Percentiles rank a stretch among this genome's conserved stretches.
Conservation (phyloP, 2,888 invertebrate species). For the Agrochola macilenta region DNA sequence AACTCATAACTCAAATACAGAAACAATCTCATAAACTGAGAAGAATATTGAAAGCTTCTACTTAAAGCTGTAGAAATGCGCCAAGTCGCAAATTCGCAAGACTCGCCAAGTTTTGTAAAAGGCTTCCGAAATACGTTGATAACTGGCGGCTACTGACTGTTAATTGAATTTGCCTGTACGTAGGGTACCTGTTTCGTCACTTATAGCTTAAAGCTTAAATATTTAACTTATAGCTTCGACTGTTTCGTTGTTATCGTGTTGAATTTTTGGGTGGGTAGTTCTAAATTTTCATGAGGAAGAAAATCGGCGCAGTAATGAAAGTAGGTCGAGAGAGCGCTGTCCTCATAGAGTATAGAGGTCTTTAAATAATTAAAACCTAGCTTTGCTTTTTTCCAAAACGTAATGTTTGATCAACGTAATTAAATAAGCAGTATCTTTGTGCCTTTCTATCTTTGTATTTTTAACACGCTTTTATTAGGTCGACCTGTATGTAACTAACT, state of each 20-base stretch:
- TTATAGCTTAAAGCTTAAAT: too few species aligned
- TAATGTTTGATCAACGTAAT: background rate
- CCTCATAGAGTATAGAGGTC: too few species aligned
- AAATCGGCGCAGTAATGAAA: too few species aligned
- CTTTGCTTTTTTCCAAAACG: background rate
- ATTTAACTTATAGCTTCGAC: too few species aligned
- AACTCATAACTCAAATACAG: constrained; percentile 4
- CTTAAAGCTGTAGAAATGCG: constrained; percentile 33
- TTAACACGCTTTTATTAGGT: too few species aligned
- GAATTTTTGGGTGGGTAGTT: background rate
- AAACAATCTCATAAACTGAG: constrained; percentile 22
- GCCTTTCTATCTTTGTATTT: too few species aligned
- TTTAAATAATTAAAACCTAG: background rate
- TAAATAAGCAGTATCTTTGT: too few species aligned
- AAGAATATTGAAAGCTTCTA: constrained; percentile 49
- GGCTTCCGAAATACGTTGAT: constrained; percentile 52
- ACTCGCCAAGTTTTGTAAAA: constrained; percentile 45
- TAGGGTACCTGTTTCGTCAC: background rate
- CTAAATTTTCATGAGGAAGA: background rate
- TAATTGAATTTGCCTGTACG: constrained; percentile 4
- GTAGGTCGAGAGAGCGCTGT: too few species aligned
- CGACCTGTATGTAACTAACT: too few species aligned
- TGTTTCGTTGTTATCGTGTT: background rate
- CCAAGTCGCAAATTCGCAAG: constrained; percentile 22
- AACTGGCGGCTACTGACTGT: constrained; percentile 19